Percentiles rank a stretch among this genome's conserved stretches.
These are phyloP conservation scores for Colius striatus DNA, from an alignment of 2,113 vertebrate genomes.

Conservation along the genomic window DNA sequence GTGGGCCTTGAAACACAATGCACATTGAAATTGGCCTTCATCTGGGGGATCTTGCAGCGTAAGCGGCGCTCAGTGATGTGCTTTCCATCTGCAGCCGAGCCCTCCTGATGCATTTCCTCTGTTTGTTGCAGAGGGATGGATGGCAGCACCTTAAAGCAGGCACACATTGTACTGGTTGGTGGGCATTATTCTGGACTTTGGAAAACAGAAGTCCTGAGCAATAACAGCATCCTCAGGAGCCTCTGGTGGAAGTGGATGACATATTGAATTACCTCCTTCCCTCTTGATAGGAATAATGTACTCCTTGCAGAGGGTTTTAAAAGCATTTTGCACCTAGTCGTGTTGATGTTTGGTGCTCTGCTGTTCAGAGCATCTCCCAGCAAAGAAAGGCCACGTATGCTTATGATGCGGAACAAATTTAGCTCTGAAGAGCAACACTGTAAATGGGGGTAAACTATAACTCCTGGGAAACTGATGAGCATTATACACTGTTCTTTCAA, in stretches of 20 bases:
- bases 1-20: slow-evolving; percentile 81
- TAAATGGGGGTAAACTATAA: background rate
- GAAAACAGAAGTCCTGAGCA: slow-evolving; percentile 26
- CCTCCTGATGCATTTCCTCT: slow-evolving; percentile 81
- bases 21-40: slow-evolving; percentile 80
- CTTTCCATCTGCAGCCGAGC: slow-evolving; percentile 70
- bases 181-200: slow-evolving; percentile 65
- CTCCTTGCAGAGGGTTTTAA: slow-evolving; percentile 8
- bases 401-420: accelerated
- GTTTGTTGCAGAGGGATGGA: slow-evolving; percentile 79
- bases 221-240: slow-evolving; percentile 22
- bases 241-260: slow-evolving; percentile 27
- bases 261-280: background rate
- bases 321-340: background rate
- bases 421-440: background rate
- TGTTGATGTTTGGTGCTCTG: background rate
- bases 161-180: slow-evolving; percentile 60
- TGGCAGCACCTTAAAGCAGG: slow-evolving; percentile 74
- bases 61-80: slow-evolving; percentile 57
- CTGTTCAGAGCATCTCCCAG: background rate
- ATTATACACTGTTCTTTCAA: background rate
- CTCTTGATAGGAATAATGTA: background rate
- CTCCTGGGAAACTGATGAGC: background rate
- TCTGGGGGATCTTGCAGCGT: slow-evolving; percentile 65
- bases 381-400: background rate